Evolutionary conservation across 2,113 vertebrate species (phyloP).

Genomic region (Rostratula benghalensis): DNA sequence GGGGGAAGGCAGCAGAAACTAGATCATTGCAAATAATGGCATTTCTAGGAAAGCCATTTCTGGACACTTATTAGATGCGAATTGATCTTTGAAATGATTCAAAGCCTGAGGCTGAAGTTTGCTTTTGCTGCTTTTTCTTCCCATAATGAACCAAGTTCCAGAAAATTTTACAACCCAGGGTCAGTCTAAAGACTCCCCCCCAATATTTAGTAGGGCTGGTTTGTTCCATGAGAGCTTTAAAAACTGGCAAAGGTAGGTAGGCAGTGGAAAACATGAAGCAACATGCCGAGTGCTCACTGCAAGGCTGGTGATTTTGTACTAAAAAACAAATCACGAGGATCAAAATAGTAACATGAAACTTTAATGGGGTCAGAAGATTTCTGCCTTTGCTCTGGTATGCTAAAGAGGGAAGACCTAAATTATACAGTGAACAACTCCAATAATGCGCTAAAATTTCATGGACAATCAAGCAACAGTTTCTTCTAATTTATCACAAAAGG

Average conservation of each 20-base stretch:
- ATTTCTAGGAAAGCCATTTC: neutral
- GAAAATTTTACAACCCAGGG: neutral
- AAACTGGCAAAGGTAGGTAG: constrained; percentile 16
- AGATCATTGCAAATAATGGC: neutral
- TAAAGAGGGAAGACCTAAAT: constrained; percentile 25
- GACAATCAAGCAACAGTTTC: neutral
- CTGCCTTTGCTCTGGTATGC: constrained; percentile 31
- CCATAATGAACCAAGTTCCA: neutral
- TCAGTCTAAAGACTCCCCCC: neutral
- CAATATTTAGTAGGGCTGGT: constrained; percentile 21
- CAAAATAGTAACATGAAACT: constrained; percentile 61
- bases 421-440: neutral
- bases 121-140: neutral
- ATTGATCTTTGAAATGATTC: neutral
- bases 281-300: neutral
- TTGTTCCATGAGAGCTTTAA: constrained; percentile 50
- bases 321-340: constrained; percentile 11
- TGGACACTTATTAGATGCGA: neutral
- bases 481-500: neutral
- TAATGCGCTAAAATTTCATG: neutral
- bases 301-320: constrained; percentile 10
- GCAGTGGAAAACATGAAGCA: constrained; percentile 64
- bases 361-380: constrained; percentile 30
- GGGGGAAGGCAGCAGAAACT: neutral
- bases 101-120: neutral